Evolutionary conservation across 2,797 vertebrate species (phyloP), one percentile per base, ranked within the genome.

Genomic region (Falco peregrinus): DNA sequence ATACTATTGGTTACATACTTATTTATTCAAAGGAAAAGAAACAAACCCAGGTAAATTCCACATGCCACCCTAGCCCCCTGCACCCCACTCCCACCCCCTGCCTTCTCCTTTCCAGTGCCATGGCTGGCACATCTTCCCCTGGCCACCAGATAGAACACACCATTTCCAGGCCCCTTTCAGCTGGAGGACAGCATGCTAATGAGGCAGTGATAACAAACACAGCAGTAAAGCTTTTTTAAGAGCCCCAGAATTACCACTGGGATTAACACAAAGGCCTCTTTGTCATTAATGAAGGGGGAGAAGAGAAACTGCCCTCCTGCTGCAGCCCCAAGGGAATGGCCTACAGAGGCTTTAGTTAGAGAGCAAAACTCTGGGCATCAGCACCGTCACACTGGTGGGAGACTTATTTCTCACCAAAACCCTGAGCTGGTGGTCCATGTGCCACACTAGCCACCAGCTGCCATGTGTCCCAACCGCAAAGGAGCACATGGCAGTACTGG

Each of bases 251-350:
- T 91, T 84, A 89, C 92, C 50, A 87, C 73, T 89, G 85, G 74
- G 84, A 92, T 51, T 80, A 90, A 82, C 82, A 98, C 89, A 97
- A 96, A 96, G 81, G 60, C 33, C 56, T 85, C 93, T 94, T 81
- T 97, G 91, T 95, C 43, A 9, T 47, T 92, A 95, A 93, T 8
- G 33, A 76, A 81, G 22, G 20, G 41, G 56, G 51, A 85, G 33
- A 81, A 68, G 33, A 53, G 70, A 84, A 87, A 74, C 61, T 33
- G 13, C 37, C 39, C 90, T 90, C 31, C 5, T 39, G 48, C 78
- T 67, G 65, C 41, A 85, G 65, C 28, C 22, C 93, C 0, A 1
- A 94, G 71, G 48, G 31, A 89, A 87, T 10, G 43, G 47, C 78
- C 60, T 54, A 61, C 10, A 67, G 31, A 81, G 47, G 48, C 41